Base-by-base conservation (phyloP, 1,140 invertebrate genomes). In the Daktulosphaira vitifoliae region DNA sequence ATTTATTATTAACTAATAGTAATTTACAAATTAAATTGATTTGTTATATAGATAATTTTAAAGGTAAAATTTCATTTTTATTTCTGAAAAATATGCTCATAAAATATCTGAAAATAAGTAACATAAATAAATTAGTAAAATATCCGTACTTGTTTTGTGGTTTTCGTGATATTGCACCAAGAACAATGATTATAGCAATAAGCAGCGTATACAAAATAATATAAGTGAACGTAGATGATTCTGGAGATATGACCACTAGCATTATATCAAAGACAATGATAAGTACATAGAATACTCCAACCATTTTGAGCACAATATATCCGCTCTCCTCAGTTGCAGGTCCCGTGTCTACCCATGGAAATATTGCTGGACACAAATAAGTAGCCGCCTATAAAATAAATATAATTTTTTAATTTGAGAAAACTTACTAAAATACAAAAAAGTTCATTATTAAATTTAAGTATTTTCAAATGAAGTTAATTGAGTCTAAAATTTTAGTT, bases 121-220 rank as follows among this genome's bases (percentile, higher is more conserved):
- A n/a, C n/a, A n/a, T n/a, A n/a, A n/a, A n/a, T n/a, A n/a, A n/a
- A n/a, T n/a, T n/a, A n/a, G n/a, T n/a, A n/a, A n/a, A n/a, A n/a
- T n/a, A n/a, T n/a, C n/a, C 53, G 77, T 78, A 92, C 90, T 87
- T 90, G 76, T 92, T 92, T 77, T 94, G 91, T 42, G 91, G 90
- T 77, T 92, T 90, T 72, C 89, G 82, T 2, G 90, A 92, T 70
- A 95, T 93, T 59, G 86, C 79, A 42, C 92, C 79, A 52, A 92
- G 79, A 70, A 89, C 82, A 65, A 78, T 80, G 68, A 93, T 76
- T 71, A 93, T 91, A 66, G 80, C 83, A 46, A 88, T 76, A 50
- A 92, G 77, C 70, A 91, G 84, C 18, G 83, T 52, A 52, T 84
- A 80, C 72, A 90, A 79, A 68, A 90, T 73, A 65, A 87, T 80